Percentiles rank a stretch among this genome's conserved stretches.
Evolutionary conservation across 1,140 invertebrate species (phyloP).

Genomic region (Drosophila nebulosa): DNA sequence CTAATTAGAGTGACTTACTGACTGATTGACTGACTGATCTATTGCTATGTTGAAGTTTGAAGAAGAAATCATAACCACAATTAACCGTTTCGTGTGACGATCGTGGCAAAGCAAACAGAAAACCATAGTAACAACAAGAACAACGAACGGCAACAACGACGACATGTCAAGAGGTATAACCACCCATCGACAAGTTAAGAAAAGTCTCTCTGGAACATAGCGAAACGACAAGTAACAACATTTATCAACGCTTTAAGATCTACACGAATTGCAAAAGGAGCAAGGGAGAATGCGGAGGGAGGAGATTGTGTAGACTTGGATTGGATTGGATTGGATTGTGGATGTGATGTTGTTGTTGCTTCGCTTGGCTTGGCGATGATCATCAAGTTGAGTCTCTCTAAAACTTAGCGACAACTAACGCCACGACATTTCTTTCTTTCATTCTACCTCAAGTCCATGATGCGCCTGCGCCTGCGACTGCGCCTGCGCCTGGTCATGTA

Average conservation of each 20-base stretch:
- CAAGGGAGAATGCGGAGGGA: slow-evolving; percentile 50
- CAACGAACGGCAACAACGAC: slow-evolving; percentile 47
- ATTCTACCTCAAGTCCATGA: slow-evolving; percentile 1
- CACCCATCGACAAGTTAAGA: slow-evolving; percentile 66
- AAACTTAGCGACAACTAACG: slow-evolving; percentile 76
- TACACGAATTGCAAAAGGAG: slow-evolving; percentile 60
- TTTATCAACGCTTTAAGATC: slow-evolving; percentile 75
- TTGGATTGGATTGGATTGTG: too few relatives aligned
- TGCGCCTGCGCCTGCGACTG: too few relatives aligned
- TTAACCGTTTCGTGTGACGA: slow-evolving; percentile 51
- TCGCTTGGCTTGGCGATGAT: too few relatives aligned
- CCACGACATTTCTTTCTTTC: slow-evolving; percentile 41
- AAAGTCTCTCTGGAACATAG: slow-evolving; percentile 42
- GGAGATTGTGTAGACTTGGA: slow-evolving; percentile 18
- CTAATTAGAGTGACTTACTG: background rate
- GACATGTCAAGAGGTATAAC: slow-evolving; percentile 74
- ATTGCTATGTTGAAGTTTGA: background rate
- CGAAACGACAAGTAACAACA: slow-evolving; percentile 77
- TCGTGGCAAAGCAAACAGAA: slow-evolving; percentile 14
- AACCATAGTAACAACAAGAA: background rate
- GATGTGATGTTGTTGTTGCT: slow-evolving; percentile 10
- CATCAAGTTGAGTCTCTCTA: slow-evolving; percentile 54
- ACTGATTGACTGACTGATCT: background rate
- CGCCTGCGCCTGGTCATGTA: slow-evolving; percentile 39
- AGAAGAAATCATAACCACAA: slow-evolving; percentile 65